Evolutionary conservation across 2,113 vertebrate species (phyloP).

Genomic region (Sander lucioperca): DNA sequence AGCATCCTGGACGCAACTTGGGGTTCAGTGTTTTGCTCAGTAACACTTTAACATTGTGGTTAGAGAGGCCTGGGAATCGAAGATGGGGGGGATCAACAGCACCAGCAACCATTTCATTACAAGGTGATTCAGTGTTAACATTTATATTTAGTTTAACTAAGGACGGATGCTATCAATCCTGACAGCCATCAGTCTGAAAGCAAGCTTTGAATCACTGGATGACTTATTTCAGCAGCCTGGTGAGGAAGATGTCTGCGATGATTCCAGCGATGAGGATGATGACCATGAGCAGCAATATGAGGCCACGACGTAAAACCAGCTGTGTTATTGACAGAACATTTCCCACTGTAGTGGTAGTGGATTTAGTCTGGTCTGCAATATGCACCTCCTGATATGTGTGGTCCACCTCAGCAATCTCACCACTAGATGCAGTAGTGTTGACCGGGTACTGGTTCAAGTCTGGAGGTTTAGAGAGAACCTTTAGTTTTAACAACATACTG

Average conservation of each 20-base stretch:
- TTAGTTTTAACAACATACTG: not conserved
- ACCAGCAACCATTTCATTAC: not conserved
- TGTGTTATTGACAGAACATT: conserved; percentile 72
- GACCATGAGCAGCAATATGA: conserved; percentile 73
- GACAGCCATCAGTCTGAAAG: not conserved
- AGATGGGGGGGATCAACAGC: not conserved
- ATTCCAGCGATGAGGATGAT: conserved; percentile 72
- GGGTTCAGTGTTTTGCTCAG: too few relatives aligned
- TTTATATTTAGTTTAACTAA: not conserved
- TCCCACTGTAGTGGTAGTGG: conserved; percentile 56
- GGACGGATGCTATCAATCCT: not conserved
- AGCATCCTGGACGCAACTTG: too few relatives aligned
- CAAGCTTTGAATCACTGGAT: not conserved
- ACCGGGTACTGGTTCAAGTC: conserved; percentile 13
- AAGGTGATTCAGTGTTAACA: not conserved
- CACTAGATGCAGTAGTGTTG: not conserved
- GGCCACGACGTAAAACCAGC: conserved; percentile 77
- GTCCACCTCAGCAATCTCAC: conserved; percentile 26
- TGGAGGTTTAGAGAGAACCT: conserved; percentile 19
- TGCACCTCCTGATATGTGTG: conserved; percentile 32
- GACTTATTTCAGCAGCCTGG: conserved; percentile 51
- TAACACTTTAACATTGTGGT: too few relatives aligned
- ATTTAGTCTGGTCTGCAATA: conserved; percentile 8
- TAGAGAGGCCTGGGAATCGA: too few relatives aligned
- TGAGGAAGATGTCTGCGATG: conserved; percentile 56